phyloP scores from a whole-genome alignment of 2,888 invertebrate genomes.

The Apodemia mormo region DNA sequence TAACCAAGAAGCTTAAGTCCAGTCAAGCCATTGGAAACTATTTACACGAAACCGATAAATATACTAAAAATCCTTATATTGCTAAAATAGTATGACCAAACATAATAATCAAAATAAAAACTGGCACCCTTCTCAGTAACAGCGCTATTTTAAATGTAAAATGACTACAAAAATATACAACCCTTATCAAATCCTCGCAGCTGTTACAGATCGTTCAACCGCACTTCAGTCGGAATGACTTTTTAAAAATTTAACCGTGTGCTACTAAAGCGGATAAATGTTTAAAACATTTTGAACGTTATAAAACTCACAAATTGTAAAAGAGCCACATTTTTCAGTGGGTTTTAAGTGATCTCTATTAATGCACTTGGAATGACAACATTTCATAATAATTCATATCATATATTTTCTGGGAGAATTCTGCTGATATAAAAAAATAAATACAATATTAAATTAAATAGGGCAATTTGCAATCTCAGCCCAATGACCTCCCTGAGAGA shows the following conservation, averaged over 20 bases:
- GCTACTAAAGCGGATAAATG: slow-evolving; percentile 10
- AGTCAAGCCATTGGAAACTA: too few species aligned
- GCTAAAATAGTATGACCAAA: neutral
- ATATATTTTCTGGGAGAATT: too few species aligned
- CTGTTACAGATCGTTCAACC: slow-evolving; percentile 18
- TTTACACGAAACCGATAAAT: too few species aligned
- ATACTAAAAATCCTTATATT: too few species aligned
- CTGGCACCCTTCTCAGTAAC: neutral
- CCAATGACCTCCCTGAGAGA: too few species aligned
- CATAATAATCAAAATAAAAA: neutral
- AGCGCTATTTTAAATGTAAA: slow-evolving; percentile 9
- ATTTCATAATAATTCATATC: too few species aligned
- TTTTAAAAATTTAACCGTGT: slow-evolving; percentile 11
- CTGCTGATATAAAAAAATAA: too few species aligned
- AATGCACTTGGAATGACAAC: too few species aligned
- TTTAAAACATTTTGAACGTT: neutral
- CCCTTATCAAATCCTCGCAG: slow-evolving; percentile 18
- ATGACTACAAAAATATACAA: slow-evolving; percentile 17
- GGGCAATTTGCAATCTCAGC: too few species aligned
- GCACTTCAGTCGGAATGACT: slow-evolving; percentile 14
- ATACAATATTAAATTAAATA: too few species aligned
- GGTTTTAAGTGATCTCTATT: neutral
- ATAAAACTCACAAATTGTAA: slow-evolving; percentile 2
- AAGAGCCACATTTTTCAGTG: neutral
- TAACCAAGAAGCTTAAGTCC: too few species aligned